Conservation (phyloP, 2,113 vertebrate species). For the Tyto alba region DNA sequence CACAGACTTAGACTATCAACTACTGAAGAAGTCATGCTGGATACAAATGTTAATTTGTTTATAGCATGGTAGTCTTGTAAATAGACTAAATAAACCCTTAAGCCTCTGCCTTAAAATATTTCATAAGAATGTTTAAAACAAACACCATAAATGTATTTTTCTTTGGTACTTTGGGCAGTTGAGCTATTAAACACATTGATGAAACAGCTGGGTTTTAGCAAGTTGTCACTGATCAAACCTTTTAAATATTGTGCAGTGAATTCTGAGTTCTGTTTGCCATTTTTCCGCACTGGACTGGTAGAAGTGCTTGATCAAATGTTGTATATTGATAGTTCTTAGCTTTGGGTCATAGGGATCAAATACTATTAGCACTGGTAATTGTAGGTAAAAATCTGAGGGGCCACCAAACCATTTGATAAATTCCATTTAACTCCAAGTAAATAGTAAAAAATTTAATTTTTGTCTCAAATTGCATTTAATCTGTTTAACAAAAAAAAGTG, state of each 20-base stretch:
- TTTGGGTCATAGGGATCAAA: neutral
- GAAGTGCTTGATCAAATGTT: neutral
- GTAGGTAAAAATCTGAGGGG: neutral
- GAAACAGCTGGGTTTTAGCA: neutral
- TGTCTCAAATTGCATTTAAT: neutral
- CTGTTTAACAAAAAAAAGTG: neutral
- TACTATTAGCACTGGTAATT: neutral
- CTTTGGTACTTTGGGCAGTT: neutral
- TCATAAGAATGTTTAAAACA: neutral
- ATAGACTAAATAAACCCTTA: neutral
- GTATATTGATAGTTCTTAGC: neutral
- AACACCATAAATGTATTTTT: neutral
- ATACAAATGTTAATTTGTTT: constrained; percentile 9
- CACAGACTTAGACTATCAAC: neutral
- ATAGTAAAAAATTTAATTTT: neutral
- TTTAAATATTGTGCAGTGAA: neutral
- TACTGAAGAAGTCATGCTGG: neutral
- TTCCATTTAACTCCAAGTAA: neutral
- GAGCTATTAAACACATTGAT: neutral
- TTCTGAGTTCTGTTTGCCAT: neutral
- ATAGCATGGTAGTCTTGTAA: neutral
- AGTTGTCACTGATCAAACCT: neutral
- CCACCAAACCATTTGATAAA: neutral
- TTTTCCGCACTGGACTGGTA: neutral
- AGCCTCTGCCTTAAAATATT: neutral